Conservation (phyloP, 2,888 invertebrate species). For the Thera britannica region DNA sequence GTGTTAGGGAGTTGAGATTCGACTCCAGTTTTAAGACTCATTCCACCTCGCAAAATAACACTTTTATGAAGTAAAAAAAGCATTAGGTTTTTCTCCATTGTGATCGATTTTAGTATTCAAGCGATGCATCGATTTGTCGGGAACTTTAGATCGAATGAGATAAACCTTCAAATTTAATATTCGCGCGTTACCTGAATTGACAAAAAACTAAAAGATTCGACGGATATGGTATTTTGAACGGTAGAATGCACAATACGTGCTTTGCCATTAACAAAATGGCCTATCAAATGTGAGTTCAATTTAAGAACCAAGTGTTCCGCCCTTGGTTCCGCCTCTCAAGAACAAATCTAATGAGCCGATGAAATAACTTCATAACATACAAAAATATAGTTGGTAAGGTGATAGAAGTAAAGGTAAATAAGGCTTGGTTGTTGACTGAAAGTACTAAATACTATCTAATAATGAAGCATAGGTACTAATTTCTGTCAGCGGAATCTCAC, state of each 20-base stretch:
- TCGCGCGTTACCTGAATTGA: slow-evolving; percentile 25
- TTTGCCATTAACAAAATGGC: slow-evolving; percentile 11
- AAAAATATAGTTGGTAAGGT: no score
- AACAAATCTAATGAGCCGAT: no score
- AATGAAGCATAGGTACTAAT: no score
- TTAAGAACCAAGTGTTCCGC: not conserved
- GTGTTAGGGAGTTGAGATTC: no score
- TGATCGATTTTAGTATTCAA: slow-evolving; percentile 64
- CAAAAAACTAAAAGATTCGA: slow-evolving; percentile 41
- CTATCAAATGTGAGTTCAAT: not conserved
- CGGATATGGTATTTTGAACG: slow-evolving; percentile 52
- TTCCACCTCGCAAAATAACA: not conserved
- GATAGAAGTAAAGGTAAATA: no score
- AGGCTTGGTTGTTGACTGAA: no score
- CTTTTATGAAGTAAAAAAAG: slow-evolving; percentile 43
- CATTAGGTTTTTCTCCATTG: slow-evolving; percentile 50
- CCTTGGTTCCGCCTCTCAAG: no score
- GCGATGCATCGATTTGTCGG: slow-evolving; percentile 50
- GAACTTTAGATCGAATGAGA: slow-evolving; percentile 58
- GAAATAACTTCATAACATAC: no score
- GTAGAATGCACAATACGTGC: slow-evolving; percentile 19
- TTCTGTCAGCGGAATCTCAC: no score
- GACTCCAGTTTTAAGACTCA: no score
- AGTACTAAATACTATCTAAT: no score
- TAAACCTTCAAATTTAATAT: slow-evolving; percentile 45